These are phyloP conservation scores for Caenorhabditis doughertyi DNA, from an alignment of 2,888 invertebrate species.

Conservation along the genomic window DNA sequence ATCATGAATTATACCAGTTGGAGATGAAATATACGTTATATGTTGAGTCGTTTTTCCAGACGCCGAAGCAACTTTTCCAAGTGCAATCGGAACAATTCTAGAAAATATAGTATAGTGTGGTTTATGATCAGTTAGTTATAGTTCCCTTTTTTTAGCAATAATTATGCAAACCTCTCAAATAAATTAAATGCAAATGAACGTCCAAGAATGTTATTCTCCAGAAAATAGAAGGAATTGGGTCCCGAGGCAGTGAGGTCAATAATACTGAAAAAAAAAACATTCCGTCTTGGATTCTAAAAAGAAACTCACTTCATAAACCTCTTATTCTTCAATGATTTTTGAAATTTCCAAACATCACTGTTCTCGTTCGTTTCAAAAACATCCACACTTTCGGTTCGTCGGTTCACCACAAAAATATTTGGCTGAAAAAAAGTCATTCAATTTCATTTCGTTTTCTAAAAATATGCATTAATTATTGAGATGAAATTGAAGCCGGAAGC, in stretches of 20 bases:
- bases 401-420: constrained; percentile 34
- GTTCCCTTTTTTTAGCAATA: too few relatives aligned
- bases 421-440: constrained; percentile 25
- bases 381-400: constrained; percentile 18
- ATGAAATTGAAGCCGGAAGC: constrained; percentile 8
- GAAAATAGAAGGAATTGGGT: constrained; percentile 26
- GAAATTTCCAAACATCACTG: constrained; percentile 23
- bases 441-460: not conserved
- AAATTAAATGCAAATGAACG: constrained; percentile 12
- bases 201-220: constrained; percentile 8
- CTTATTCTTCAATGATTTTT: constrained; percentile 9
- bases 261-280: constrained; percentile 35
- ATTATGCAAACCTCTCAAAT: constrained; percentile 19
- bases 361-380: constrained; percentile 42
- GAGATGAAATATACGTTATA: constrained; percentile 24
- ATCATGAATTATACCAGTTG: constrained; percentile 53
- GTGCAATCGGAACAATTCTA: constrained; percentile 42
- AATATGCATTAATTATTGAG: constrained; percentile 16
- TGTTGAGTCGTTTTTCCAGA: not conserved
- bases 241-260: constrained; percentile 21
- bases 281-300: not conserved
- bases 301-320: constrained; percentile 16
- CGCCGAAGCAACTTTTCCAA: constrained; percentile 17
- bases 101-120: too few relatives aligned
- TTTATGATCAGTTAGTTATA: too few relatives aligned